Evolutionary conservation across 2,797 vertebrate species (phyloP).

Genomic region (Muscicapa striata): DNA sequence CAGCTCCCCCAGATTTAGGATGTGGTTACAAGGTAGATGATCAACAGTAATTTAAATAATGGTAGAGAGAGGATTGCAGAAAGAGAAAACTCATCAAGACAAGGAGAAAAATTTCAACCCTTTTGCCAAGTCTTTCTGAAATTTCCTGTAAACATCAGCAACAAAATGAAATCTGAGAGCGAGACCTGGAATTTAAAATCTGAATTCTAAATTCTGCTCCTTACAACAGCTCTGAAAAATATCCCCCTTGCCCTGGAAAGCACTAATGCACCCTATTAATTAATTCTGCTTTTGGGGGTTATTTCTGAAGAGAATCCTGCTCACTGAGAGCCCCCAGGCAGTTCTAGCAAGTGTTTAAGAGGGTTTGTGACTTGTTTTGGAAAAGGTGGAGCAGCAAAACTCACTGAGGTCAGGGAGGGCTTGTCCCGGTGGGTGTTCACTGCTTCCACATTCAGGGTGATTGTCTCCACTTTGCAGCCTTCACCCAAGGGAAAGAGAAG

Average conservation of each 20-base stretch:
- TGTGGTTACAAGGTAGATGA: rapidly evolving
- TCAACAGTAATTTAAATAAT: rapidly evolving
- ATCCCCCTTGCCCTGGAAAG: neutral
- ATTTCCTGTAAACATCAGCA: rapidly evolving
- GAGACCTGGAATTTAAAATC: neutral
- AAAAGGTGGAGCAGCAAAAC: slow-evolving; percentile 15
- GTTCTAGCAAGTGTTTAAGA: neutral
- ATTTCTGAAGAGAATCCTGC: neutral
- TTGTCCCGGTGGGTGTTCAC: slow-evolving; percentile 95
- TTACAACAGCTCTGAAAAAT: rapidly evolving
- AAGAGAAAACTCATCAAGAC: neutral
- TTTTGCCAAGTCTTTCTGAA: no score
- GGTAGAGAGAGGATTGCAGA: neutral
- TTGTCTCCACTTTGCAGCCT: slow-evolving; percentile 96
- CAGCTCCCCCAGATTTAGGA: rapidly evolving
- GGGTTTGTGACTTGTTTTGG: neutral
- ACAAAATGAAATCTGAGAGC: neutral
- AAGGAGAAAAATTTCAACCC: neutral
- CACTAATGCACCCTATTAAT: neutral
- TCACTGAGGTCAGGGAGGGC: slow-evolving; percentile 84
- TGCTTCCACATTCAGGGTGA: slow-evolving; percentile 90
- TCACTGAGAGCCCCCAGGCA: neutral
- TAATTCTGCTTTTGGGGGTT: neutral
- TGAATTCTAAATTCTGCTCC: neutral
- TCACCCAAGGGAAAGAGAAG: neutral